phyloP scores from a whole-genome alignment of 1,140 invertebrate genomes.

The Aphidius gifuensis region DNA sequence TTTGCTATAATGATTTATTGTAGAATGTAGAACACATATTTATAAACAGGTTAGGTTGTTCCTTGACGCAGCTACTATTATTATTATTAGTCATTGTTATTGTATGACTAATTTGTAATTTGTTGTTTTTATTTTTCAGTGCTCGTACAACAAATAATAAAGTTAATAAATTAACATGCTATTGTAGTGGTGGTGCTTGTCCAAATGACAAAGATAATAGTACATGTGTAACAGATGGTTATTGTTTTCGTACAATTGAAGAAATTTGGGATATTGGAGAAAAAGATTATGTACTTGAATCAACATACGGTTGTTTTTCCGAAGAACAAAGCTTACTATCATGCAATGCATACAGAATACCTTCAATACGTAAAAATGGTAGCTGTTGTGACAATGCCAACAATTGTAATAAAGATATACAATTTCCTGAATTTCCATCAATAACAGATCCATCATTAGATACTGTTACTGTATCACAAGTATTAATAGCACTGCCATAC shows the following conservation, averaged over 20 bases:
- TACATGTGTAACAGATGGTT: conserved; percentile 67
- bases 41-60: conserved; percentile 21
- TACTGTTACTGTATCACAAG: background rate
- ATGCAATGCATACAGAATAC: conserved; percentile 89
- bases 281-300: conserved; percentile 64
- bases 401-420: conserved; percentile 75
- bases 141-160: conserved; percentile 93
- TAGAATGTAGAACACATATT: background rate
- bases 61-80: background rate
- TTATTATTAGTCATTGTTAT: background rate
- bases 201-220: conserved; percentile 68
- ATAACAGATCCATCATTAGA: conserved; percentile 57
- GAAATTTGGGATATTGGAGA: conserved; percentile 68
- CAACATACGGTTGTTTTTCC: conserved; percentile 77
- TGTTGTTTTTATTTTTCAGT: conserved; percentile 52
- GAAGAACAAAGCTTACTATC: conserved; percentile 71
- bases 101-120: conserved; percentile 6
- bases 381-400: conserved; percentile 78
- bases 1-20: background rate
- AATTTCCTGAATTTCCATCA: conserved; percentile 64
- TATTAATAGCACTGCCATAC: conserved; percentile 56
- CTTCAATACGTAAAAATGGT: conserved; percentile 72
- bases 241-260: conserved; percentile 84
- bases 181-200: conserved; percentile 72
- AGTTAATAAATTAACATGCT: conserved; percentile 62